Evolutionary conservation across 1,140 invertebrate species (phyloP).

Genomic region (Schlechtendalia chinensis): DNA sequence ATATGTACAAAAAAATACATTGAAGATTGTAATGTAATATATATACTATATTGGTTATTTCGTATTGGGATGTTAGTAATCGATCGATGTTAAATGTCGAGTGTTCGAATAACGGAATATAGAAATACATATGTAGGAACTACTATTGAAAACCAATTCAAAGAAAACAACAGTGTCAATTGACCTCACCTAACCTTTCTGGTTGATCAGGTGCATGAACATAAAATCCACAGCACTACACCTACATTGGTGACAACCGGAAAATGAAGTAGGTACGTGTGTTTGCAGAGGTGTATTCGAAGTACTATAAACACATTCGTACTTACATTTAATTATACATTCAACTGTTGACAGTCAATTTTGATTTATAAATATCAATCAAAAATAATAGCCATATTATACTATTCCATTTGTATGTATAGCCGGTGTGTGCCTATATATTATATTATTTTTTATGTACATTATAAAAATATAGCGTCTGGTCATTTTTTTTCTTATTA

Average conservation of each 20-base stretch:
- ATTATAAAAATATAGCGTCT: no score
- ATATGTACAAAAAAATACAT: no score
- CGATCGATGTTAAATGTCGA: no score
- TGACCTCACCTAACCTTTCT: neutral
- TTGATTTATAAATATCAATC: conserved; percentile 4
- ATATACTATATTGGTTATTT: no score
- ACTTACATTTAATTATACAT: neutral
- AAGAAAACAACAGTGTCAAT: conserved; percentile 12
- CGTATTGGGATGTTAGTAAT: no score
- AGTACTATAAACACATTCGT: neutral
- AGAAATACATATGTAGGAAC: no score
- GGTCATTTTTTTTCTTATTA: no score
- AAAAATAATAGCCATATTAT: neutral
- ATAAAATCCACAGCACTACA: conserved; percentile 15
- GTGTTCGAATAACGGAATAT: no score
- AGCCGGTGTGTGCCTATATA: no score
- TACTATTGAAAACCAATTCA: neutral
- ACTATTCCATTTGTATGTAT: neutral
- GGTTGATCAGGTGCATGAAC: neutral
- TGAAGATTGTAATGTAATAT: no score
- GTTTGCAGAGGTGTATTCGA: neutral
- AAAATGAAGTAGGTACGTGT: conserved; percentile 12
- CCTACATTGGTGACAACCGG: conserved; percentile 22
- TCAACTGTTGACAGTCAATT: conserved; percentile 12
- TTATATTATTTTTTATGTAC: no score